Base-by-base conservation (phyloP, 2,797 vertebrate species). In the Lycodopsis pacificus region DNA sequence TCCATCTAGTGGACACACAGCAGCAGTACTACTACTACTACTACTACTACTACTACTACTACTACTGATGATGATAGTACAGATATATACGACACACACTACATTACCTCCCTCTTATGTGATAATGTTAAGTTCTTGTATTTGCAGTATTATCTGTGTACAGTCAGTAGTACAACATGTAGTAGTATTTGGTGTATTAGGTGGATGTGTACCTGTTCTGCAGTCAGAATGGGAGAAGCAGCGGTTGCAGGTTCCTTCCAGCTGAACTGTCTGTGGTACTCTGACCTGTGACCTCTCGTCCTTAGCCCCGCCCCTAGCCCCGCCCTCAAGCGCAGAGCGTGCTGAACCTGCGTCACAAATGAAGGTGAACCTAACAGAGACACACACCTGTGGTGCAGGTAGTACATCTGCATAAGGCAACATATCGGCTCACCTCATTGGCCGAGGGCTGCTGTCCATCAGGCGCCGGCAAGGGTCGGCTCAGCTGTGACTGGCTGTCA, bases 221-320 rank as follows among this genome's bases (percentile, higher is more conserved):
- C 93, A 1, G 74, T 86, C 85, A 92, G 86, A 4, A 91, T 10
- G 0, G 91, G 91, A 1, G 92, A 93, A 7, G 74, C 82, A 65
- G 75, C 58, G 19, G 64, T 0, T 30, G 15, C 12, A 12, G 77
- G 81, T 27, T 82, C 85, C 75, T 88, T 92, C 77, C 80, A 81
- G 73, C 71, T 30, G 46, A 89, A 91, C 82, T 92, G 87, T 67
- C 65, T 76, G 74, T 72, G 51, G 62, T 91, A 90, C 74, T 93
- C 90, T 62, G 92, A 88, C 73, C 64, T 66, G 0, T 86, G 88
- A 76, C 22, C 34, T 58, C 61, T 72, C 40, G 79, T 71, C 71
- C 80, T 88, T 49, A 76, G 88, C 75, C 46, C 63, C 0, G 71
- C 27, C 62, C 30, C 86, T 0, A 86, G 76, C 44, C 88, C 90